Base-by-base conservation (phyloP, 2,113 vertebrate species). In the Anarhynchus alexandrinus region DNA sequence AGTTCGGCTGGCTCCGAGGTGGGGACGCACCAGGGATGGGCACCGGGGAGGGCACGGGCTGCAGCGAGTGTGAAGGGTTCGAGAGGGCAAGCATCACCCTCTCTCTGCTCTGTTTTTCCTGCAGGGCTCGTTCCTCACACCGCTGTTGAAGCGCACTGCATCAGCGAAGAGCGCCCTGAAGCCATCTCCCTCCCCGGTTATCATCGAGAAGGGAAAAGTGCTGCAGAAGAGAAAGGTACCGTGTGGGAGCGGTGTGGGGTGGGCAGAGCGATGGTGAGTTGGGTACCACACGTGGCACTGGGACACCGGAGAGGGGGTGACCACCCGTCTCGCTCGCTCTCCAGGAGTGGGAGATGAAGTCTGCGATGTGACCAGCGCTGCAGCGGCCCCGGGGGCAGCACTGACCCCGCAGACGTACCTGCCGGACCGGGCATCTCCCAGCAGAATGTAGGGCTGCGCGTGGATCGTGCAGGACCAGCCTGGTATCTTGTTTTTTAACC, bases 271-370 rank as follows among this genome's bases (percentile, higher is more conserved):
- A 1, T 1, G 64, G 32, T 0, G 20, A 26, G 21, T 11, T 0
- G n/a, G 66, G 59, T 15, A 11, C 59, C 42, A 15, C 34, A 1
- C 5, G 0, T 0, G 2, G 22, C 6, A 0, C 26, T 0, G 36
- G 21, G 58, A 21, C 3, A 2, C 1, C 11, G 5, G 17, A 18
- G 5, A n/a, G 2, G 40, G 32, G 30, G 8, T 94, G 16, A 85
- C 11, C 22, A 9, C 23, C 6, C 3, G 0, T 79, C 45, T 61
- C 12, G 21, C 19, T 43, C 12, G 17, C 82, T 86, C 15, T 58
- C 88, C 76, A 99, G 98, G 98, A 98, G 59, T 99, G 98, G 98
- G 98, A 99, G 91, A 98, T 97, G 80, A 98, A 98, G 97, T 93
- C 97, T 42, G 96, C 98, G 13, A 90, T 95, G 49, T 98, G 98